Evolutionary conservation across 1,140 invertebrate genomes (phyloP).

Genomic region (Drosophila setifemur): DNA sequence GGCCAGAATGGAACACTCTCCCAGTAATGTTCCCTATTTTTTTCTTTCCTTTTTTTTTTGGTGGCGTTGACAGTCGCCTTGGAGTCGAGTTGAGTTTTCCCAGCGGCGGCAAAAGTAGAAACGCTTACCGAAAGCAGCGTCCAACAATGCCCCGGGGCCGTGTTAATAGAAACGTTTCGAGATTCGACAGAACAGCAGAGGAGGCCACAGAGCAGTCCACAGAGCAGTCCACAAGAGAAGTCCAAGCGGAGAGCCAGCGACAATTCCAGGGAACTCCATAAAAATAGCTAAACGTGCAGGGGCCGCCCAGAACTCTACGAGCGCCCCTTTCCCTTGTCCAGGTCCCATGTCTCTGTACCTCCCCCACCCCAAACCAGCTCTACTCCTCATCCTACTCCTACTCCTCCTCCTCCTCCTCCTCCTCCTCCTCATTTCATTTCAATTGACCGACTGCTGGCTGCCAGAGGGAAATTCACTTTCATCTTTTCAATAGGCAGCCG

Average conservation of each 20-base stretch:
- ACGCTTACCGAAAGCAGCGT: constrained; percentile 10
- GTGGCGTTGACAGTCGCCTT: constrained; percentile 31
- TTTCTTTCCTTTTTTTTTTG: constrained; percentile 7
- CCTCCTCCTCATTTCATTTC: constrained; percentile 49
- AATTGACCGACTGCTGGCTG: constrained; percentile 47
- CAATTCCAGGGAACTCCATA: constrained; percentile 75
- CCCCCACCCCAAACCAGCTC: background rate
- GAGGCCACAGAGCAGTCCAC: background rate
- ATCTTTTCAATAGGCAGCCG: constrained; percentile 72
- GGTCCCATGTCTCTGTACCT: too few relatives aligned
- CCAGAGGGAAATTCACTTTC: constrained; percentile 67
- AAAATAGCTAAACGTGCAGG: constrained; percentile 76
- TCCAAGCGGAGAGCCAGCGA: constrained; percentile 36
- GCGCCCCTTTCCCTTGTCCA: background rate
- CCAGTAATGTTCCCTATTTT: too few relatives aligned
- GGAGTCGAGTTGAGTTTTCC: constrained; percentile 17
- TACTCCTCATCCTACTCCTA: background rate
- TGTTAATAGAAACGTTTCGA: constrained; percentile 72
- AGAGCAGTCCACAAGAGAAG: background rate
- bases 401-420: background rate
- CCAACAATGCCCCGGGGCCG: constrained; percentile 42
- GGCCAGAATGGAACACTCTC: too few relatives aligned
- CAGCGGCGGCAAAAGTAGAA: constrained; percentile 42
- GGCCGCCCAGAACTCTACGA: constrained; percentile 62
- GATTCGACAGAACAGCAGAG: constrained; percentile 30